A percentile compares a stretch with the other conserved stretches of the same genome.
Evolutionary conservation across 1,140 invertebrate genomes (phyloP).

Genomic region (Lordiphosa clarofinis): DNA sequence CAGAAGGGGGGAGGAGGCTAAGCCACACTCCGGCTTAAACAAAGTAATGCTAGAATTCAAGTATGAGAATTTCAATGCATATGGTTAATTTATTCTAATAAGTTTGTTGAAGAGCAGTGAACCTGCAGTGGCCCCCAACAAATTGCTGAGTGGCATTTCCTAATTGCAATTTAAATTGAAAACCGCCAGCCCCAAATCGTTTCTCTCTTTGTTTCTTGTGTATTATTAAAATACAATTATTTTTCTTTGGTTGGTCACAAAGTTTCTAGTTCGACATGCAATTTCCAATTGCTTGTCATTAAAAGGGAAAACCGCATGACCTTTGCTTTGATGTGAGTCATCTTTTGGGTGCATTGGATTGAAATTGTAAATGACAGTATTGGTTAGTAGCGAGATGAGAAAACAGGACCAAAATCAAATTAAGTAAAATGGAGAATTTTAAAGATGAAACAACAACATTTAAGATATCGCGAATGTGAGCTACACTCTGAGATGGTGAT

Average conservation of each 20-base stretch:
- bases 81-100: slow-evolving; percentile 30
- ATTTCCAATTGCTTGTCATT: slow-evolving; percentile 50
- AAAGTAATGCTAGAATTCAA: not conserved
- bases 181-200: slow-evolving; percentile 27
- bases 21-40: no score
- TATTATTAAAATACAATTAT: slow-evolving; percentile 54
- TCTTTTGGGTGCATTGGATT: no score
- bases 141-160: slow-evolving; percentile 38
- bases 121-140: slow-evolving; percentile 10
- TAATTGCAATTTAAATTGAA: slow-evolving; percentile 50
- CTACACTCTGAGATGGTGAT: no score
- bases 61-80: slow-evolving; percentile 19
- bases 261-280: slow-evolving; percentile 36
- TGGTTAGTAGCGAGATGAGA: no score
- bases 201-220: slow-evolving; percentile 15
- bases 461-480: no score
- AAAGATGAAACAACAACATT: no score
- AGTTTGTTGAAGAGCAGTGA: slow-evolving; percentile 28
- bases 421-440: no score
- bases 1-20: not conserved
- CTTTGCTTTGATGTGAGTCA: slow-evolving; percentile 13
- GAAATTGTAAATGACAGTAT: no score
- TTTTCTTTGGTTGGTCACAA: slow-evolving; percentile 15
- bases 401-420: no score
- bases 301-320: slow-evolving; percentile 29